A percentile compares a stretch with the other conserved stretches of the same genome.
Evolutionary conservation across 2,113 vertebrate genomes (phyloP).

Genomic region (Ahaetulla prasina): DNA sequence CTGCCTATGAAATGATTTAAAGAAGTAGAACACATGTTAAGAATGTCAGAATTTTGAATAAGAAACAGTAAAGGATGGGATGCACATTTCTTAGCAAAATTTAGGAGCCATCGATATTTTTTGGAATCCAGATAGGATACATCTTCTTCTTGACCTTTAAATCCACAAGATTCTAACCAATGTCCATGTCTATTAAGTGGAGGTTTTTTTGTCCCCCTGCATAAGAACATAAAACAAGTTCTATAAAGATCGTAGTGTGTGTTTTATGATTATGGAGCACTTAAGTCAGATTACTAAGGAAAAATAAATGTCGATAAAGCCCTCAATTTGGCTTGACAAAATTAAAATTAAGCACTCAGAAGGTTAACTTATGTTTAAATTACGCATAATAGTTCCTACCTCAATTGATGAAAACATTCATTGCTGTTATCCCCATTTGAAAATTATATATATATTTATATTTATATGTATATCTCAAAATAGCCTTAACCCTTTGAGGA

Average conservation of each 20-base stretch:
- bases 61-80: neutral
- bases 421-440: constrained; percentile 63
- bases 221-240: neutral
- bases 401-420: constrained; percentile 74
- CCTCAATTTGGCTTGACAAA: constrained; percentile 42
- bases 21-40: neutral
- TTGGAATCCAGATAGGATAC: constrained; percentile 27
- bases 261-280: constrained; percentile 15
- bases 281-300: constrained; percentile 45
- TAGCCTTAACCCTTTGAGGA: constrained; percentile 78
- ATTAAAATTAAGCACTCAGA: constrained; percentile 68
- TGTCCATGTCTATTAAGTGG: neutral
- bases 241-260: neutral
- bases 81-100: constrained; percentile 13
- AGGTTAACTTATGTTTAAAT: constrained; percentile 72
- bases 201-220: neutral
- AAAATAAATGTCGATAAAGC: constrained; percentile 48
- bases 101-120: neutral
- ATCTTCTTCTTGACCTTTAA: constrained; percentile 18
- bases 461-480: constrained; percentile 51
- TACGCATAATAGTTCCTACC: constrained; percentile 70
- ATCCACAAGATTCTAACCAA: neutral
- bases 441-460: constrained; percentile 32
- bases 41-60: neutral
- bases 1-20: neutral